These are phyloP conservation scores for Thunnus maccoyii DNA, from an alignment of 2,113 vertebrate genomes.

Conservation along the genomic window DNA sequence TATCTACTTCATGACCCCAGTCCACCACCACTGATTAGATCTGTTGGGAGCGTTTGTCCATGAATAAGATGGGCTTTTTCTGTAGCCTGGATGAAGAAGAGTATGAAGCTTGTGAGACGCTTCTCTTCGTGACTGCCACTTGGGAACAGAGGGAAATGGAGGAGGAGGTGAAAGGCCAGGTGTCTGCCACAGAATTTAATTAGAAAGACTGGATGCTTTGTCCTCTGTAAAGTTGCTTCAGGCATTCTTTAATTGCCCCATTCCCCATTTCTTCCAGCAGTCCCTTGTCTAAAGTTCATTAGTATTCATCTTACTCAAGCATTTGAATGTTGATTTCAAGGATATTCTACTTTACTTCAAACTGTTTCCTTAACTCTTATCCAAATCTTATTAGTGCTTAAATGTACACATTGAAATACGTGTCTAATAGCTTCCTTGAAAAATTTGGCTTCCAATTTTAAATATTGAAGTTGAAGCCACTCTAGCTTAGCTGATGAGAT, in stretches of 20 bases:
- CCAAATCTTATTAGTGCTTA: slow-evolving; percentile 9
- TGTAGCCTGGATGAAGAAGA: slow-evolving; percentile 55
- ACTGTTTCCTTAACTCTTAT: slow-evolving; percentile 33
- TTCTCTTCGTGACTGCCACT: slow-evolving; percentile 71
- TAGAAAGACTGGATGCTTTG: slow-evolving; percentile 85
- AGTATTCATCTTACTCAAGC: slow-evolving; percentile 76
- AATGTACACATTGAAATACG: slow-evolving; percentile 32
- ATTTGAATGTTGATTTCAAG: slow-evolving; percentile 71
- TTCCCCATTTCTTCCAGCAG: slow-evolving; percentile 69
- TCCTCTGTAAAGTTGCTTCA: slow-evolving; percentile 85
- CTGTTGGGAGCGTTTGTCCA: slow-evolving; percentile 66
- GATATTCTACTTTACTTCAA: slow-evolving; percentile 66
- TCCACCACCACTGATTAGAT: slow-evolving; percentile 64
- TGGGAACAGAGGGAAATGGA: slow-evolving; percentile 73
- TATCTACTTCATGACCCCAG: slow-evolving; percentile 46
- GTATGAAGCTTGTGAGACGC: slow-evolving; percentile 62
- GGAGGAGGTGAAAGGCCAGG: slow-evolving; percentile 86
- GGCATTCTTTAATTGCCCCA: slow-evolving; percentile 88
- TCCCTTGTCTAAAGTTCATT: slow-evolving; percentile 77
- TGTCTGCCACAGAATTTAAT: slow-evolving; percentile 86
- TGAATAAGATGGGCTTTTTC: slow-evolving; percentile 62
- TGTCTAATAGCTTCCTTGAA: slow-evolving; percentile 17
- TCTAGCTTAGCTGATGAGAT: slow-evolving; percentile 34
- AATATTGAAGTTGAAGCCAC: slow-evolving; percentile 29
- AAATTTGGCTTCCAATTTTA: slow-evolving; percentile 20